Evolutionary conservation across 2,888 invertebrate species (phyloP), one percentile per base, ranked within the genome.

Genomic region (Eupelmus urozonus): DNA sequence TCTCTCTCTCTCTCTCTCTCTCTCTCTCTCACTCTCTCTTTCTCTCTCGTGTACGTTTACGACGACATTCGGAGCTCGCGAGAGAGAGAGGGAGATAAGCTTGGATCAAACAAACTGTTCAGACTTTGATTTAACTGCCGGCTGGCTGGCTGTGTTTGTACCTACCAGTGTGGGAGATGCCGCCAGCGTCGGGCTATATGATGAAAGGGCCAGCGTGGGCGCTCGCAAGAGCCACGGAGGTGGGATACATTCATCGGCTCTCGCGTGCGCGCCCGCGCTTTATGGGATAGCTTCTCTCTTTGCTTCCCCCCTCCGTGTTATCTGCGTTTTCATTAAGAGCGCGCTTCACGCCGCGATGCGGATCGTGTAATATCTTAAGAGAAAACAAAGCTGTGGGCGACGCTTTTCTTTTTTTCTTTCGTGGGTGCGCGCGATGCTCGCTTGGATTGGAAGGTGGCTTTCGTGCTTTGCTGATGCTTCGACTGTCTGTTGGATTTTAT

Each of bases 101-200:
- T 60, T 45, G 60, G 59, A 67, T 67, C 67, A 81, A 82, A 82
- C 81, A 81, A 79, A 81, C 80, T 80, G 73, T 74, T 79, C 69
- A 67, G 81, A 82, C 82, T 83, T 82, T 83, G 82, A 85, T 86
- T 86, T 83, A 83, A 84, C 82, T 84, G 81, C 60, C 62, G 70
- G 5, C 55, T 55, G 25, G 67, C n/a, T 62, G 20, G 13, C 25
- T 49, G 34, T 4, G n/a, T 51, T 18, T 18, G 18, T 51, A 11
- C 2, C 4, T 45, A 45, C 13, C 4, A 16, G 2, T 7, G 45
- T 45, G 45, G 29, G 16, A 27, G 65, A 65, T 49, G 40, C 25
- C 16, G 42, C 25, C 4, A 63, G 62, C 16, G 16, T 20, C 9
- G 4, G 59, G 42, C n/a, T n/a, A 34, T 34, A 49, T 34, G 59